Percentiles rank a stretch among this genome's conserved stretches.
Evolutionary conservation across 1,140 invertebrate species (phyloP).

Genomic region (Calliopsis andreniformis): DNA sequence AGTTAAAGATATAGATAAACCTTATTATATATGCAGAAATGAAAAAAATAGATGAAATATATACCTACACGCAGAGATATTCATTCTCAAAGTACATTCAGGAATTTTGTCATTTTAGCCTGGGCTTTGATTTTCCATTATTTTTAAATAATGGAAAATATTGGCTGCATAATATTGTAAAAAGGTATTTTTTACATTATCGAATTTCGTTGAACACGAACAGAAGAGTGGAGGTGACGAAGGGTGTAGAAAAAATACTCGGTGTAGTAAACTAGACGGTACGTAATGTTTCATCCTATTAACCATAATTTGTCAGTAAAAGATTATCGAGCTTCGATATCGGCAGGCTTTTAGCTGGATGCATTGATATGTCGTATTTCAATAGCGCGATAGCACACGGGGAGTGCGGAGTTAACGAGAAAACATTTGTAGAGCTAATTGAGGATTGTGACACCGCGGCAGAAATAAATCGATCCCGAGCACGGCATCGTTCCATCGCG

Average conservation of each 20-base stretch:
- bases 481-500: not conserved
- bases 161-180: no score
- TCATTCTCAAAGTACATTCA: not conserved
- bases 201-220: not conserved
- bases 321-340: slow-evolving; percentile 48
- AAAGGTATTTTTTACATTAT: not conserved
- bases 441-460: slow-evolving; percentile 37
- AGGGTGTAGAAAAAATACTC: not conserved
- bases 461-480: slow-evolving; percentile 42
- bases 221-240: not conserved
- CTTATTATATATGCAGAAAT: no score
- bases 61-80: no score
- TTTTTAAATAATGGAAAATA: not conserved
- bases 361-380: slow-evolving; percentile 53
- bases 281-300: slow-evolving; percentile 43
- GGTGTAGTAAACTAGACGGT: slow-evolving; percentile 8
- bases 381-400: slow-evolving; percentile 37
- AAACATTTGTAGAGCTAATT: slow-evolving; percentile 55
- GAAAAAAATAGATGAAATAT: no score
- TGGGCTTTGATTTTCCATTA: not conserved
- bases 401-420: slow-evolving; percentile 39
- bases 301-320: slow-evolving; percentile 52
- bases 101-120: not conserved
- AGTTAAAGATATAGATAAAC: no score
- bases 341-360: slow-evolving; percentile 39